Evolutionary conservation across 2,888 invertebrate species (phyloP).

Genomic region (Carcina quercana): DNA sequence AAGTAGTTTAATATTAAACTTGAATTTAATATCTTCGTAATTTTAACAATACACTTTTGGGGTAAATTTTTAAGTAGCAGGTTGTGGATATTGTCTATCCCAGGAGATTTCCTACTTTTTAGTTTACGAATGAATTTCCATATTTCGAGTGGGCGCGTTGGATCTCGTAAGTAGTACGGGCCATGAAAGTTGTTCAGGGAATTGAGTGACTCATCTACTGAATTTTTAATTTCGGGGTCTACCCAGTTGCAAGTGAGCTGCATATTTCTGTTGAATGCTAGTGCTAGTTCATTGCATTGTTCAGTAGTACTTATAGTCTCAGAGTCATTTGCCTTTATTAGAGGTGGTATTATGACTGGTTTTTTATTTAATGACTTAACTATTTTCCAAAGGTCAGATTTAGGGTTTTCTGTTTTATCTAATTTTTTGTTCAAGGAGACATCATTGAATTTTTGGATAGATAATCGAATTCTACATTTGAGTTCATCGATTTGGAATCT

Average conservation of each 20-base stretch:
- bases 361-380: constrained; percentile 3
- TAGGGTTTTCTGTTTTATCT: constrained; percentile 6
- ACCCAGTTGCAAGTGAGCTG: constrained; percentile 4
- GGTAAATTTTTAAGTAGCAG: constrained; percentile 4
- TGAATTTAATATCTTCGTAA: constrained; percentile 9
- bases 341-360: constrained; percentile 1
- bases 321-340: background rate
- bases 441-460: background rate
- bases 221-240: too few relatives aligned
- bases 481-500: constrained; percentile 3
- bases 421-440: constrained; percentile 5
- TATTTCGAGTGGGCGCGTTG: constrained; percentile 5
- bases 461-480: background rate
- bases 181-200: too few relatives aligned
- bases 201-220: too few relatives aligned
- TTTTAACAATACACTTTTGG: constrained; percentile 2
- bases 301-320: background rate
- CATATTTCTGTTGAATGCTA: constrained; percentile 7
- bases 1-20: constrained; percentile 5
- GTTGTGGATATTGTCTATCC: constrained; percentile 4
- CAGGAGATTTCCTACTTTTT: constrained; percentile 6
- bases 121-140: constrained; percentile 1
- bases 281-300: constrained; percentile 5
- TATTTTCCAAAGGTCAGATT: constrained; percentile 7
- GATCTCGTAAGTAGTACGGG: too few relatives aligned